phyloP scores from a whole-genome alignment of 2,113 vertebrate genomes.

The Salvelinus alpinus region DNA sequence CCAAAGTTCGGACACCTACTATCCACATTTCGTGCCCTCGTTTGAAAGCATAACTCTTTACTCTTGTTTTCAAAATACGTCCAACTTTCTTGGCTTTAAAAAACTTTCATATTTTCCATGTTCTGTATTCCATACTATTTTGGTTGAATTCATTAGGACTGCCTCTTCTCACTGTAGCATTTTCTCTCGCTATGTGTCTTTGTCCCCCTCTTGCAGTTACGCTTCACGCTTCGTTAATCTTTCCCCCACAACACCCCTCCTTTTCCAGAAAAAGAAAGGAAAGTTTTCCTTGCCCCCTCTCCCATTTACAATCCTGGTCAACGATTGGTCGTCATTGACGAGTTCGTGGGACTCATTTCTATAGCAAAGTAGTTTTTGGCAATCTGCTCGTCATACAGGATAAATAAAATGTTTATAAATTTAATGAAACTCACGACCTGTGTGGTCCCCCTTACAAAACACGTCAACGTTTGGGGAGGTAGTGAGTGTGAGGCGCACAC shows the following conservation, averaged over 20 bases:
- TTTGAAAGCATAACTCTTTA: neutral
- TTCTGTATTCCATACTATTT: slow-evolving; percentile 18
- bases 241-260: slow-evolving; percentile 64
- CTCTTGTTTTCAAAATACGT: neutral
- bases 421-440: slow-evolving; percentile 54
- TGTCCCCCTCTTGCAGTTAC: slow-evolving; percentile 69
- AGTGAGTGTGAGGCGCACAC: slow-evolving; percentile 14
- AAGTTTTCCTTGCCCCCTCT: slow-evolving; percentile 55
- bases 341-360: slow-evolving; percentile 62
- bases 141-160: slow-evolving; percentile 8
- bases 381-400: slow-evolving; percentile 46
- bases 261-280: slow-evolving; percentile 62
- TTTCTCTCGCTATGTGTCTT: slow-evolving; percentile 62
- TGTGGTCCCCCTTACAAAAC: slow-evolving; percentile 63
- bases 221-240: slow-evolving; percentile 73
- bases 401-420: slow-evolving; percentile 59
- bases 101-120: slow-evolving; percentile 5
- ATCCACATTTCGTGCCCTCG: neutral
- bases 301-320: slow-evolving; percentile 57
- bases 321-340: slow-evolving; percentile 66
- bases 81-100: neutral
- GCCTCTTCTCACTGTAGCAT: slow-evolving; percentile 32
- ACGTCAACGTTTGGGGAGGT: slow-evolving; percentile 16
- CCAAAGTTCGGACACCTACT: neutral
- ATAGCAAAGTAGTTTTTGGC: slow-evolving; percentile 47